Conservation (phyloP, 2,888 invertebrate genomes). For the Resseliella maxima region DNA sequence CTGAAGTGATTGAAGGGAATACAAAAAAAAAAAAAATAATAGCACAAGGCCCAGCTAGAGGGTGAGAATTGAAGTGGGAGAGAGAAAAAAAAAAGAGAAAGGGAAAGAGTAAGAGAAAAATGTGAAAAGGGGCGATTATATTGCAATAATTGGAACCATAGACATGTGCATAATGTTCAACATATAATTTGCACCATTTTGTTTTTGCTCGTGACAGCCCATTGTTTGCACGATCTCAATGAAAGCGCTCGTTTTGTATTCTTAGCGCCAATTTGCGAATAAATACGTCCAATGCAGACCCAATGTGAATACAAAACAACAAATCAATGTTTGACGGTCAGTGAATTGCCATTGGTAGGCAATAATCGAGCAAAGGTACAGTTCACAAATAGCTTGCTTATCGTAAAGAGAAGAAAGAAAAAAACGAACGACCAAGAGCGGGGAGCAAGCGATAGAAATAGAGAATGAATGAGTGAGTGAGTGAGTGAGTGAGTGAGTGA, state of each 20-base stretch:
- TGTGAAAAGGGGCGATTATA: background rate
- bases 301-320: background rate
- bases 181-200: background rate
- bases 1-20: background rate
- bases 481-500: background rate
- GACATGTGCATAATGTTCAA: conserved; percentile 2
- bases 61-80: too few relatives aligned
- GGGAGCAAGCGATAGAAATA: too few relatives aligned
- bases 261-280: background rate
- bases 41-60: too few relatives aligned
- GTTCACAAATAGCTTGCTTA: too few relatives aligned
- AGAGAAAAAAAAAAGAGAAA: too few relatives aligned
- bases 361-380: background rate
- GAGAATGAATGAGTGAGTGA: too few relatives aligned
- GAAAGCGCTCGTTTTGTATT: background rate
- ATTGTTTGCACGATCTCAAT: background rate
- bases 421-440: too few relatives aligned
- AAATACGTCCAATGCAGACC: background rate
- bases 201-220: background rate
- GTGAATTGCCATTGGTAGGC: background rate
- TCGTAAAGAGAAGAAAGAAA: too few relatives aligned
- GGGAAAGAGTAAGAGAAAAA: background rate
- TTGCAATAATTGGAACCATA: background rate
- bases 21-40: too few relatives aligned
- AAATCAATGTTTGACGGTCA: conserved; percentile 38